Conservation (phyloP, 2,113 vertebrate genomes). For the Phalacrocorax brasilianus region DNA sequence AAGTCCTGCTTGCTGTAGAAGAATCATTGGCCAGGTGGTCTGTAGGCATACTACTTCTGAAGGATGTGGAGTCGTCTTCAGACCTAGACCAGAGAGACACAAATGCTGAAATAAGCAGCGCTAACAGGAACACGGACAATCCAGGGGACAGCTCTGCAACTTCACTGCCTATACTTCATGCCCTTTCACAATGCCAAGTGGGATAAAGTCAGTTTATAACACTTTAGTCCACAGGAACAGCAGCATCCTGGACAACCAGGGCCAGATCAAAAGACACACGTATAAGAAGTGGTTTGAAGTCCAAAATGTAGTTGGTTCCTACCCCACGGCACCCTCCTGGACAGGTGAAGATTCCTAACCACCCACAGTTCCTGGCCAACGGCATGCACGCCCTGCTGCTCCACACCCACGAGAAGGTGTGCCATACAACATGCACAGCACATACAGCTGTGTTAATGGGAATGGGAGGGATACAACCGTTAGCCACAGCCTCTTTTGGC, state of each 20-base stretch:
- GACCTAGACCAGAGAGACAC: slow-evolving; percentile 63
- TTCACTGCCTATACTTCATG: not conserved
- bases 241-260: not conserved
- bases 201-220: not conserved
- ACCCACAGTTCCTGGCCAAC: not conserved
- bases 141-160: not conserved
- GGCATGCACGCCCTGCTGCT: not conserved
- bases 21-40: slow-evolving; percentile 83
- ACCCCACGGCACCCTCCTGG: not conserved
- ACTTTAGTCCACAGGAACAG: not conserved
- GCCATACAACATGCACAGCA: rapidly evolving
- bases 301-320: not conserved
- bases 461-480: not conserved
- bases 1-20: slow-evolving; percentile 81
- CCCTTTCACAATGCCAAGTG: not conserved
- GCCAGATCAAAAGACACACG: not conserved
- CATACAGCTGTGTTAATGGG: not conserved
- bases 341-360: not conserved
- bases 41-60: slow-evolving; percentile 77
- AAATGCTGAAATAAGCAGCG: not conserved
- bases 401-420: rapidly evolving
- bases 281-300: not conserved
- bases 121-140: not conserved
- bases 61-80: slow-evolving; percentile 70
- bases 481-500: not conserved